Base-by-base conservation (phyloP, 2,888 invertebrate species). In the Aleiodes testaceus region DNA sequence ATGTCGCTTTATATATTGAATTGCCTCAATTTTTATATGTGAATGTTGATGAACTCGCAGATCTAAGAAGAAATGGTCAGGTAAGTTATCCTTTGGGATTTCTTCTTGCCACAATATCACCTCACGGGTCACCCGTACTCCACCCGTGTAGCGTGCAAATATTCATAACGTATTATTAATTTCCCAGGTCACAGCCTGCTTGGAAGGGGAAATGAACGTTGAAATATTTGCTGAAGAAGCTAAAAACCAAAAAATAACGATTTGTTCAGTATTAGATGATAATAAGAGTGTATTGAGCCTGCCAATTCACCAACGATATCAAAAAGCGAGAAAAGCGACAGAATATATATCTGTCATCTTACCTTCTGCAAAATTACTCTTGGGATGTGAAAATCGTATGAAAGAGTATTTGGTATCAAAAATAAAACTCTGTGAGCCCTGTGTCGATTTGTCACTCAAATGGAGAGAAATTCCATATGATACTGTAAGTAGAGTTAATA, bases 221-320 rank as follows among this genome's bases (percentile, higher is more conserved):
- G 88, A 88, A 74, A 67, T 81, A 11, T 86, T 86, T 67, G 79
- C 79, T 3, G 85, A 86, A 53, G 83, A 82, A 42, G 84, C 86
- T 14, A 50, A 73, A 5, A 45, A 67, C 1, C 87, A 87, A 69
- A 79, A 82, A 59, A 74, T 86, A 20, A 82, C 84, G 0, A 64
- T 81, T 5, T 87, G 87, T 36, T 66, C 80, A 9, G 47, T 49
- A 14, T 67, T 85, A 12, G 77, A 47, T 20, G 64, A 67, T 30
- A 61, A 63, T 3, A 70, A 65, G 7, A 72, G 69, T 45, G 45
- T 53, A 11, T 74, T 86, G 12, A 76, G 67, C 4, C 65, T 87
- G 11, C 85, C 85, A 16, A 44, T 87, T 72, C 86, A 87, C 70
- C 85, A 86, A 50, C 81, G 87, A 44, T 87, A 87, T 66, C 82